Evolutionary conservation across 1,140 invertebrate genomes (phyloP).

Genomic region (Parasteatoda tepidariorum): DNA sequence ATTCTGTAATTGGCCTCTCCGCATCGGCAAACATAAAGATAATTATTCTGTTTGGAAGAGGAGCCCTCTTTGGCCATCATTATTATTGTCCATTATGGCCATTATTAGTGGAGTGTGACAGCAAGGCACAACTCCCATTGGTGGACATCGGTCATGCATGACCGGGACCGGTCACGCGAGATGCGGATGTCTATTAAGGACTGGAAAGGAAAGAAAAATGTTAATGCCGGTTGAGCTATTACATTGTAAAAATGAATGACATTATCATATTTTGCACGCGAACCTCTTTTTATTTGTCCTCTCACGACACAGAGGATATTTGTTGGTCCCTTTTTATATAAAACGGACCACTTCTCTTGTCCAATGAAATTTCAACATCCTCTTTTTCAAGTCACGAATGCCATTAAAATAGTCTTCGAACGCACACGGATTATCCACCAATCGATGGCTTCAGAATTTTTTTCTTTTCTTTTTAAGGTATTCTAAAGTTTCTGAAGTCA

Average conservation of each 20-base stretch:
- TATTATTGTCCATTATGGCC: slow-evolving; percentile 21
- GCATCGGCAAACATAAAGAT: slow-evolving; percentile 9
- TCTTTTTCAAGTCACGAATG: neutral
- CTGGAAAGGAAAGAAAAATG: slow-evolving; percentile 21
- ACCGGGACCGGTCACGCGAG: neutral
- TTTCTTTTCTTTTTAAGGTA: no score
- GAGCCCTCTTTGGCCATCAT: neutral
- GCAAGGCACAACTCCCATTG: neutral
- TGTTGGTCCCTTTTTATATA: neutral
- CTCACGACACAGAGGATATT: neutral
- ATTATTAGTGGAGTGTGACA: slow-evolving; percentile 17
- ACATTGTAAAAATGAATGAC: slow-evolving; percentile 7
- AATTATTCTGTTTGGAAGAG: slow-evolving; percentile 6
- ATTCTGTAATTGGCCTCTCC: slow-evolving; percentile 11
- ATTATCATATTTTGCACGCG: neutral
- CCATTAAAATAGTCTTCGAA: neutral
- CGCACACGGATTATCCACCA: neutral
- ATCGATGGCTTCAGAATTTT: no score
- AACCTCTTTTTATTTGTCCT: neutral
- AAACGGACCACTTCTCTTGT: slow-evolving; percentile 22
- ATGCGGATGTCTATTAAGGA: slow-evolving; percentile 27
- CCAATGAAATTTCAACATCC: slow-evolving; percentile 1
- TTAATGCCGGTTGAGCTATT: slow-evolving; percentile 23
- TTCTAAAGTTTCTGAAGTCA: no score
- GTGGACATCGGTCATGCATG: neutral